A percentile compares a stretch with the other conserved stretches of the same genome.
phyloP scores from a whole-genome alignment of 2,888 invertebrate genomes.

The Dichetophora obliterata region DNA sequence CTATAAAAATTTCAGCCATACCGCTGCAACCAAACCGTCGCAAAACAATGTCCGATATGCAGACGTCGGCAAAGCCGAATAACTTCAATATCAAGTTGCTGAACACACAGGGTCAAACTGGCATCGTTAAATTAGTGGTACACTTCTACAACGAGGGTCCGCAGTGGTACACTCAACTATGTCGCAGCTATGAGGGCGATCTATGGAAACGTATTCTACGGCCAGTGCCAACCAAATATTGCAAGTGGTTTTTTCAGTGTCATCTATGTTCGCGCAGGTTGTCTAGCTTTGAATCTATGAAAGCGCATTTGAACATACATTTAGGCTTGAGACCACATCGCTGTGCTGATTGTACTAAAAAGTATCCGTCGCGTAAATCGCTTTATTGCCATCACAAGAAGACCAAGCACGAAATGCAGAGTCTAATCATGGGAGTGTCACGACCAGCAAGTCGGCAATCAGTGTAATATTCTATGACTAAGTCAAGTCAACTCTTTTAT shows the following conservation, averaged over 20 bases:
- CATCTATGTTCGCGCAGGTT: slow-evolving; percentile 19
- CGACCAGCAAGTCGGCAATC: too few relatives aligned
- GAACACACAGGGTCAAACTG: slow-evolving; percentile 3
- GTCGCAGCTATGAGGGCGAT: slow-evolving; percentile 32
- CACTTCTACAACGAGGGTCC: slow-evolving; percentile 36
- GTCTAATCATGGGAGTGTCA: too few relatives aligned
- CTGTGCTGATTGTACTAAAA: slow-evolving; percentile 36
- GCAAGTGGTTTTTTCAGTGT: slow-evolving; percentile 37
- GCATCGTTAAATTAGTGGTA: slow-evolving; percentile 24
- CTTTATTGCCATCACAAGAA: slow-evolving; percentile 19
- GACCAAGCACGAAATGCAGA: background rate
- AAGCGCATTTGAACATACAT: slow-evolving; percentile 39
- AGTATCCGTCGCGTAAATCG: slow-evolving; percentile 24
- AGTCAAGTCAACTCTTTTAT: too few relatives aligned
- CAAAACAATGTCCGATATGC: background rate
- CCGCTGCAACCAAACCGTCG: background rate
- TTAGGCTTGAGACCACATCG: slow-evolving; percentile 34
- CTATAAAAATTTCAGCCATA: background rate
- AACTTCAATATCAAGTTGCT: slow-evolving; percentile 27
- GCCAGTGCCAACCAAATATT: background rate
- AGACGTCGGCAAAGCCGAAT: background rate
- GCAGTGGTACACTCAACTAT: slow-evolving; percentile 35
- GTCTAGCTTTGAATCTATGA: slow-evolving; percentile 12
- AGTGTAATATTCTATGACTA: too few relatives aligned
- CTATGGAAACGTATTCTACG: slow-evolving; percentile 36